phyloP scores from a whole-genome alignment of 2,113 vertebrate species.

The Podiceps cristatus region DNA sequence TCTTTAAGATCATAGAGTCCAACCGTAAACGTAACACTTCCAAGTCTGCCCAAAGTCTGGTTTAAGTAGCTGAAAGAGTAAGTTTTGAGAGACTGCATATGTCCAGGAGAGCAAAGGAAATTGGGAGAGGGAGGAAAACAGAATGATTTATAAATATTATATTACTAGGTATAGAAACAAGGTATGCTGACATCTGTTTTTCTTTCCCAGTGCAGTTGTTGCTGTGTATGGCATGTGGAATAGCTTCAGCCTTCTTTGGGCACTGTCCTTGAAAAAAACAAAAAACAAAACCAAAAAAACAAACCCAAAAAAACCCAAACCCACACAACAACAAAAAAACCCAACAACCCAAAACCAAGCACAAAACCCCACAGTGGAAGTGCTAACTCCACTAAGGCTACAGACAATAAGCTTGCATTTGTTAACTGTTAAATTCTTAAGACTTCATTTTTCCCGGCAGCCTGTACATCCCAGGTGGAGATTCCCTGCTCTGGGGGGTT shows the following conservation, averaged over 20 bases:
- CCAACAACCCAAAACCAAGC: neutral
- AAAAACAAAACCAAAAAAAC: no score
- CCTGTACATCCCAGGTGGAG: neutral
- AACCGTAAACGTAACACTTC: fast-evolving
- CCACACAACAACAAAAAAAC: no score
- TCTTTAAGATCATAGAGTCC: neutral
- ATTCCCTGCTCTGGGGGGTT: neutral
- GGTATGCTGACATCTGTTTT: constrained; percentile 48
- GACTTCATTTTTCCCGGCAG: neutral
- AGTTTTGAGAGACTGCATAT: neutral
- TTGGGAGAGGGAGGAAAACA: neutral
- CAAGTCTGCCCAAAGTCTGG: neutral
- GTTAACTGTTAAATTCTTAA: neutral
- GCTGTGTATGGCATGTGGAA: neutral
- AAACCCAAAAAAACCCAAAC: neutral
- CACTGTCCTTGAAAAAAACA: neutral
- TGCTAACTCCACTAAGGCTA: neutral
- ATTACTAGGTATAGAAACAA: constrained; percentile 12
- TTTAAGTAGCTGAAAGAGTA: neutral
- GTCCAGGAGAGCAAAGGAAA: neutral
- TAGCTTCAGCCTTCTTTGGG: neutral
- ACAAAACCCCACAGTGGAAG: neutral
- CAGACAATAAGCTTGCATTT: neutral
- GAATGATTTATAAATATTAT: constrained; percentile 21
- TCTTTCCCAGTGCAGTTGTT: constrained; percentile 16